Percentiles rank a stretch among this genome's conserved stretches.
Evolutionary conservation across 2,113 vertebrate species (phyloP).

Genomic region (Eudyptes chrysolophus): DNA sequence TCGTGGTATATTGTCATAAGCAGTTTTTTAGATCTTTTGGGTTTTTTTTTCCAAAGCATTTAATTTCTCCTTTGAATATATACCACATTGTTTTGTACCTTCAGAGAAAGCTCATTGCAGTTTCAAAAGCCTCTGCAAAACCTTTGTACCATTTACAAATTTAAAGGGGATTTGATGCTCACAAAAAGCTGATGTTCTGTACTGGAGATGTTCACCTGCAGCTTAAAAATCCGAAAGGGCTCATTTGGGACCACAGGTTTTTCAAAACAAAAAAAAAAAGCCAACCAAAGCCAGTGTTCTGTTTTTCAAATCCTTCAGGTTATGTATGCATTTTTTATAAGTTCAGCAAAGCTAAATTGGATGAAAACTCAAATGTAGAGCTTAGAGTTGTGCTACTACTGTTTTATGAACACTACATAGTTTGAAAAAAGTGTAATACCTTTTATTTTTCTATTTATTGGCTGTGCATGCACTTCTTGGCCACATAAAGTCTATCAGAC

Average conservation of each 20-base stretch:
- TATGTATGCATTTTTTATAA: not conserved
- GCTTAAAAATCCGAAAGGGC: not conserved
- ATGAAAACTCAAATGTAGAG: not conserved
- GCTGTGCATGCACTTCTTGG: not conserved
- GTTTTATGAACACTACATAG: not conserved
- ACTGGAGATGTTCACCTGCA: not conserved
- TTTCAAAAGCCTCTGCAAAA: not conserved
- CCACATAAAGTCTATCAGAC: not conserved
- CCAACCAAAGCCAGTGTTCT: not conserved
- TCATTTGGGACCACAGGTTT: not conserved
- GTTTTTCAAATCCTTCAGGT: not conserved
- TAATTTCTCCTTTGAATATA: not conserved
- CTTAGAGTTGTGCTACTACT: constrained; percentile 24
- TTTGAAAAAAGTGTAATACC: not conserved
- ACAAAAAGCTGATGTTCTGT: not conserved
- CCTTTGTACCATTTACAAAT: not conserved
- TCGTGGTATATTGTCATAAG: not conserved
- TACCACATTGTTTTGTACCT: not conserved
- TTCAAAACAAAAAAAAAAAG: not conserved
- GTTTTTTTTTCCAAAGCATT: not conserved
- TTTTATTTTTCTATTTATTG: constrained; percentile 36
- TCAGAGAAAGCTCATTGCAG: not conserved
- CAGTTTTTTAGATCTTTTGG: not conserved
- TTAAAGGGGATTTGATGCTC: not conserved
- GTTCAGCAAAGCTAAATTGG: not conserved